These are phyloP conservation scores for Polydrusus tereticollis DNA, from an alignment of 2,888 invertebrate species.

Conservation along the genomic window DNA sequence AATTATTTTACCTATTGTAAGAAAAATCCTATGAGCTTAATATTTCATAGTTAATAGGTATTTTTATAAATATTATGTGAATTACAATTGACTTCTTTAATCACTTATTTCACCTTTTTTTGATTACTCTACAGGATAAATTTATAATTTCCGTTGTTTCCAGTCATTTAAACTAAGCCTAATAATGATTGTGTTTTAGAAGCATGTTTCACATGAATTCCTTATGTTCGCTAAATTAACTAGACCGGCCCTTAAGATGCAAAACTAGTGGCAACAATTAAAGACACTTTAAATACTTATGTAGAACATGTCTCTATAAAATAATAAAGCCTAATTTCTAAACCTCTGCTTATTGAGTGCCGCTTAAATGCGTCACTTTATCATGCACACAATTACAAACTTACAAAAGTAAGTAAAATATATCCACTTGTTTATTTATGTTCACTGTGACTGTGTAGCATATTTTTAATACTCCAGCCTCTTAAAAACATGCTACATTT, in stretches of 20 bases:
- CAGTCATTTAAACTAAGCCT: background rate
- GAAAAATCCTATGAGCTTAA: too few relatives aligned
- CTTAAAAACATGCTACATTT: conserved; percentile 39
- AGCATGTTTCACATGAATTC: background rate
- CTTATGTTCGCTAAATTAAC: background rate
- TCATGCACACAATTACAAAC: background rate
- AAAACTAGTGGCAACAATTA: background rate
- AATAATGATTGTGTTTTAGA: background rate
- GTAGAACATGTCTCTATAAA: background rate
- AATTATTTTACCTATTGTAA: too few relatives aligned
- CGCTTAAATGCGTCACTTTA: background rate
- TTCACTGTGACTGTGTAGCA: conserved; percentile 40
- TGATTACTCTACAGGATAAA: background rate
- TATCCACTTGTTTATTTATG: conserved; percentile 20
- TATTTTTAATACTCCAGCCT: conserved; percentile 46
- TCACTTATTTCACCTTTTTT: too few relatives aligned
- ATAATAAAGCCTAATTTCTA: conserved; percentile 13
- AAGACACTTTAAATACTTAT: background rate
- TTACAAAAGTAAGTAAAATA: background rate
- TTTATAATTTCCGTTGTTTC: background rate
- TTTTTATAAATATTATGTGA: too few relatives aligned
- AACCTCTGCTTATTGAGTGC: background rate
- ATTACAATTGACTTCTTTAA: too few relatives aligned
- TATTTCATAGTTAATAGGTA: too few relatives aligned
- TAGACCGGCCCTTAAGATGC: background rate